Evolutionary conservation across 2,113 vertebrate species (phyloP).

Genomic region (Python bivittatus): DNA sequence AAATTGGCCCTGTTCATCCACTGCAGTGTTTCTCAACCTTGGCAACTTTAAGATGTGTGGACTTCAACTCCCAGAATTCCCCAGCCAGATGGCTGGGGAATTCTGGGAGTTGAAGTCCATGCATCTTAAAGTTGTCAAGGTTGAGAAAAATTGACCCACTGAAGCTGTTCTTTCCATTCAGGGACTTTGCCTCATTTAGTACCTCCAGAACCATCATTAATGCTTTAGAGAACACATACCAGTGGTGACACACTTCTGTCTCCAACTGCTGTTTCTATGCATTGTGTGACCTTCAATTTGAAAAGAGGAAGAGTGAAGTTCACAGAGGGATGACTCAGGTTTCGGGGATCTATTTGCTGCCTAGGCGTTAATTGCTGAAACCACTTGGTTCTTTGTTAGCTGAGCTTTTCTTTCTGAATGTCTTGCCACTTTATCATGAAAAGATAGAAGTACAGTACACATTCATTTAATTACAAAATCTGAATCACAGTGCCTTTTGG

Average conservation of each 20-base stretch:
- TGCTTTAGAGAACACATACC: neutral
- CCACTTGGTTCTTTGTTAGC: neutral
- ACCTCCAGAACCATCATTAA: neutral
- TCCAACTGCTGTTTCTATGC: neutral
- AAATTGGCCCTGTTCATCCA: neutral
- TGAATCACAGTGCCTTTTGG: neutral
- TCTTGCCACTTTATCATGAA: neutral
- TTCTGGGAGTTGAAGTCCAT: too few species aligned
- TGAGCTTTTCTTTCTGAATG: neutral
- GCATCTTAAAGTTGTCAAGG: too few species aligned
- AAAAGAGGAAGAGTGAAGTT: neutral
- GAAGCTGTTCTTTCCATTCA: neutral
- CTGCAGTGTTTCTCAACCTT: too few species aligned
- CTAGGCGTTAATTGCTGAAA: neutral
- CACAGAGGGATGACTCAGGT: neutral
- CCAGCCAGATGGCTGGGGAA: too few species aligned
- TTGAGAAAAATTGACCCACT: too few species aligned
- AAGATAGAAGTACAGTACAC: neutral
- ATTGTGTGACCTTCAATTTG: neutral
- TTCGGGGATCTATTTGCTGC: too few species aligned
- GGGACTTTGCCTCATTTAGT: too few species aligned
- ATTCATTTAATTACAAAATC: neutral
- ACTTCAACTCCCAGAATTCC: too few species aligned
- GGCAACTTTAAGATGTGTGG: too few species aligned
- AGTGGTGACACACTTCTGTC: neutral